Percentiles rank a stretch among this genome's conserved stretches.
Conservation (phyloP, 2,113 vertebrate genomes). For the Mesocricetus auratus region DNA sequence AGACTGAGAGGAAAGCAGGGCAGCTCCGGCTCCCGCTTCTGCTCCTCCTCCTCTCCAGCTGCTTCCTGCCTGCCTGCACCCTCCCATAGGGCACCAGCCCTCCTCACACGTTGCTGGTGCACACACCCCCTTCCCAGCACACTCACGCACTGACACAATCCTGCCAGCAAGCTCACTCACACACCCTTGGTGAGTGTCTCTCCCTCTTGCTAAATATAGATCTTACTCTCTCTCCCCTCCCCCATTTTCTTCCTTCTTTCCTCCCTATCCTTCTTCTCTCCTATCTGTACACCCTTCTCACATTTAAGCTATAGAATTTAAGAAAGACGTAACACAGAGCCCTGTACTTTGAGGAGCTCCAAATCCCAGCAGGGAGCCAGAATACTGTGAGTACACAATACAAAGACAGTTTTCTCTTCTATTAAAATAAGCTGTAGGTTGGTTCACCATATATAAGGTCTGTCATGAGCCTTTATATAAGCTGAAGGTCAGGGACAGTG, state of each 20-base stretch:
- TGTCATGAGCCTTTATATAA: constrained; percentile 29
- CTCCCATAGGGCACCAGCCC: constrained; percentile 82
- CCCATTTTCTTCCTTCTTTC: constrained; percentile 17
- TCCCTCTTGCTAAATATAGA: constrained; percentile 78
- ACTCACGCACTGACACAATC: constrained; percentile 74
- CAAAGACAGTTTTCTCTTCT: constrained; percentile 38
- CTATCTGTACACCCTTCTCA: constrained; percentile 37
- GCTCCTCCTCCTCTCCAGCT: constrained; percentile 89
- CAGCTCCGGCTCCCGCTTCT: constrained; percentile 85
- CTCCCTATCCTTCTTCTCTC: not conserved
- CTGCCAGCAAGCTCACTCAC: constrained; percentile 74
- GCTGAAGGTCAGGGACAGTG: constrained; percentile 27
- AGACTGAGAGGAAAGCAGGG: constrained; percentile 86
- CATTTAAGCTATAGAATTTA: constrained; percentile 40
- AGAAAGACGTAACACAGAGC: constrained; percentile 6
- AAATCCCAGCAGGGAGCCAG: constrained; percentile 38
- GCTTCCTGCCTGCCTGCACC: constrained; percentile 87
- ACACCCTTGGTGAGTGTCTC: constrained; percentile 80
- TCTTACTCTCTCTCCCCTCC: constrained; percentile 75
- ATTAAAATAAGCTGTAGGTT: constrained; percentile 9
- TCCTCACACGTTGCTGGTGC: constrained; percentile 79
- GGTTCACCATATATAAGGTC: not conserved
- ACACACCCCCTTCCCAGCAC: constrained; percentile 80
- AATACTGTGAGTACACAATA: constrained; percentile 15
- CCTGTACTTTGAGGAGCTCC: constrained; percentile 34